Conservation (phyloP, 1,140 invertebrate species). For the Acromyrmex heyeri region DNA sequence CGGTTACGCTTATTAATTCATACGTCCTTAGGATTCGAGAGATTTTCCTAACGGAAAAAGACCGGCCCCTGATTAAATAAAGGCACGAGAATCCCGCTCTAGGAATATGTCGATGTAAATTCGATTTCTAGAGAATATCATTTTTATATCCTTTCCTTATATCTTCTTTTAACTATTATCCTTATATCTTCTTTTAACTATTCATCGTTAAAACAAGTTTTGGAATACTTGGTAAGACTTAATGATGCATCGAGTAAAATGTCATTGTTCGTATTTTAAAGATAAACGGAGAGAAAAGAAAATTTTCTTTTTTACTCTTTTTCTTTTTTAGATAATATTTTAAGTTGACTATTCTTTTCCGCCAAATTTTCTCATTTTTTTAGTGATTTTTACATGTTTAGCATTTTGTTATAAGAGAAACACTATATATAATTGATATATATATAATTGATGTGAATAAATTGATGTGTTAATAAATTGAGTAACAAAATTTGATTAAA, state of each 20-base stretch:
- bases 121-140: slow-evolving; percentile 15
- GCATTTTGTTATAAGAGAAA: neutral
- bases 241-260: slow-evolving; percentile 2
- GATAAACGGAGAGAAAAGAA: neutral
- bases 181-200: neutral
- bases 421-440: neutral
- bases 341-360: too few species aligned
- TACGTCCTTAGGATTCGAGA: neutral
- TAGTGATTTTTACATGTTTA: neutral
- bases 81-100: neutral
- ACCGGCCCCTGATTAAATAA: neutral
- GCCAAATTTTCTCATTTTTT: neutral
- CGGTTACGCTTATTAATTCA: neutral
- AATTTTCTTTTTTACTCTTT: too few species aligned
- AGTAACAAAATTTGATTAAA: neutral
- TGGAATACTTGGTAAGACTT: neutral
- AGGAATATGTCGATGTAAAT: neutral
- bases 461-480: neutral
- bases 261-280: neutral
- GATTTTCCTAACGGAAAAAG: neutral
- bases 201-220: slow-evolving; percentile 4
- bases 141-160: neutral
- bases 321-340: too few species aligned
- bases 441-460: neutral
- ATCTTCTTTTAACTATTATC: too few species aligned